A percentile compares a stretch with the other conserved stretches of the same genome.
Evolutionary conservation across 2,888 invertebrate genomes (phyloP).

Genomic region (Cremastobaeus sp.): DNA sequence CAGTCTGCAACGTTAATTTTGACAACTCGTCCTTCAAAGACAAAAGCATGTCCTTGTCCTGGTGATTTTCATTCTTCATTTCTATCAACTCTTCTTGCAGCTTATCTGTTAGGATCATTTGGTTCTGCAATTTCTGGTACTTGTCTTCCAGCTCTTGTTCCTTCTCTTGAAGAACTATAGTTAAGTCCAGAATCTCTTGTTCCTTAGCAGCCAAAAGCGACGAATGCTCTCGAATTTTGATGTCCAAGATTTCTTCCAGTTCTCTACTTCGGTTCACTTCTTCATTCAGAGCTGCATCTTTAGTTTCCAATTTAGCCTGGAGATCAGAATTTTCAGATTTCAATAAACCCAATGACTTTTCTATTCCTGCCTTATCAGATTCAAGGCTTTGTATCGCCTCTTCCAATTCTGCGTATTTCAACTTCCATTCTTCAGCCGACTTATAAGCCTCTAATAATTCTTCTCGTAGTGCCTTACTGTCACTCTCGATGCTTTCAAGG

Average conservation of each 20-base stretch:
- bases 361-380: conserved; percentile 79
- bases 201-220: conserved; percentile 63
- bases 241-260: conserved; percentile 77
- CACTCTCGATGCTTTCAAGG: conserved; percentile 62
- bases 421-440: conserved; percentile 72
- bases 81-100: conserved; percentile 78
- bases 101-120: conserved; percentile 68
- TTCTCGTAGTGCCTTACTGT: conserved; percentile 61
- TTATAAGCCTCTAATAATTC: conserved; percentile 69
- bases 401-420: conserved; percentile 69
- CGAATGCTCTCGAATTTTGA: conserved; percentile 65
- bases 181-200: conserved; percentile 73
- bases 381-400: conserved; percentile 68
- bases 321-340: conserved; percentile 77
- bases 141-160: conserved; percentile 76
- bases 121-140: conserved; percentile 65
- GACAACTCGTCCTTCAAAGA: conserved; percentile 66
- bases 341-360: conserved; percentile 78
- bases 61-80: conserved; percentile 79
- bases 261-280: conserved; percentile 79
- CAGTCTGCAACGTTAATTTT: conserved; percentile 57
- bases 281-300: conserved; percentile 67
- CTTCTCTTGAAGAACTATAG: conserved; percentile 79
- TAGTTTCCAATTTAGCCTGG: conserved; percentile 63
- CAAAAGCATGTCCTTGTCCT: conserved; percentile 80